Conservation (phyloP, 2,113 vertebrate genomes). For the Panurus biarmicus region DNA sequence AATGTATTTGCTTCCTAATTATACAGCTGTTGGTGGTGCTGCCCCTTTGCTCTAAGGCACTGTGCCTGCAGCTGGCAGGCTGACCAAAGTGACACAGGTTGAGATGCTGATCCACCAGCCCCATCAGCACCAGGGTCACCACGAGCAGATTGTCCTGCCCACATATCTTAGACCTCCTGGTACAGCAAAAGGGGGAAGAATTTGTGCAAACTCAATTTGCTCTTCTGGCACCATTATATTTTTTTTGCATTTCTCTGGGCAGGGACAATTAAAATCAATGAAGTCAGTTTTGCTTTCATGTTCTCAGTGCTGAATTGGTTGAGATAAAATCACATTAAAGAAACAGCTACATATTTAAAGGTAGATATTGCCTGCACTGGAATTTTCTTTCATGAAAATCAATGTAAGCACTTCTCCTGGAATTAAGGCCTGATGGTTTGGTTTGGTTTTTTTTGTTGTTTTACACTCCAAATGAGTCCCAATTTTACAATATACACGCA, state of each 20-base stretch:
- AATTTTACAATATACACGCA: constrained; percentile 10
- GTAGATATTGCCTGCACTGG: constrained; percentile 12
- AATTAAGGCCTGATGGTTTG: constrained; percentile 19
- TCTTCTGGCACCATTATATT: not conserved
- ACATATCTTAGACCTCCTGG: fast-evolving
- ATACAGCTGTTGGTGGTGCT: not conserved
- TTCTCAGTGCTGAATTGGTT: not conserved
- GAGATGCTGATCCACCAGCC: not conserved
- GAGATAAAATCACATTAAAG: constrained; percentile 56
- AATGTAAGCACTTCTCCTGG: constrained; percentile 31
- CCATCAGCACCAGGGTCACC: not conserved
- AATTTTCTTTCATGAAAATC: constrained; percentile 49
- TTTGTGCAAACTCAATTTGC: not conserved
- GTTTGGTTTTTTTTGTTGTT: not conserved
- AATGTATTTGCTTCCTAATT: constrained; percentile 35
- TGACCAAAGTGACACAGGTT: not conserved
- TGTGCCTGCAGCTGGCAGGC: not conserved
- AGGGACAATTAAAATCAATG: constrained; percentile 50
- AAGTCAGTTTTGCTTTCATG: constrained; percentile 42
- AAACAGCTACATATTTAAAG: constrained; percentile 29
- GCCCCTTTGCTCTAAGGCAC: not conserved
- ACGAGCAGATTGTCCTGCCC: fast-evolving
- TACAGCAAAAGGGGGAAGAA: not conserved
- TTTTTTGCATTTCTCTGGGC: constrained; percentile 7
- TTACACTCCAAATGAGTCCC: constrained; percentile 11